Conservation (phyloP, 2,113 vertebrate species). For the Pseudorasbora parva region DNA sequence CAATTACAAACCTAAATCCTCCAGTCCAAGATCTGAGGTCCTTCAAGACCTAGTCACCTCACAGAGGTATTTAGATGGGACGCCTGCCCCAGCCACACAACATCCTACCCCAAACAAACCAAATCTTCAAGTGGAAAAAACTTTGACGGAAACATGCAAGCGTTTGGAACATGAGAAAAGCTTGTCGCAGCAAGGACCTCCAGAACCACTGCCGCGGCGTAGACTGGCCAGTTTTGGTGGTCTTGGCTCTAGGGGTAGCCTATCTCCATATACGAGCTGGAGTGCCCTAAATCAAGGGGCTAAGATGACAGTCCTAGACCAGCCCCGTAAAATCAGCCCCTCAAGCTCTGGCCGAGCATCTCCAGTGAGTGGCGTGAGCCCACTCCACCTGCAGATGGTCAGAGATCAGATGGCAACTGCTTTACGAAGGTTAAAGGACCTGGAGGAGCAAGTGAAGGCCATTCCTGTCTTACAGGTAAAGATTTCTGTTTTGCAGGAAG, state of each 20-base stretch:
- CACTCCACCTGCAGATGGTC: constrained; percentile 89
- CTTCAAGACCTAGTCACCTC: constrained; percentile 75
- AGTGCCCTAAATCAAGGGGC: constrained; percentile 75
- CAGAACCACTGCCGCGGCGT: constrained; percentile 79
- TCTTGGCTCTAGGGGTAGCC: constrained; percentile 84
- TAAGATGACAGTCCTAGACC: constrained; percentile 77
- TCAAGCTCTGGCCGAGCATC: constrained; percentile 88
- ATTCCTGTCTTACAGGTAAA: constrained; percentile 96
- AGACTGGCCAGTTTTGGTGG: constrained; percentile 93
- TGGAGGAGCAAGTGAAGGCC: constrained; percentile 94
- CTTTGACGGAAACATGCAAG: constrained; percentile 81
- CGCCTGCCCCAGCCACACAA: constrained; percentile 75
- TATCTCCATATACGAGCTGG: constrained; percentile 85
- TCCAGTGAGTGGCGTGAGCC: constrained; percentile 83
- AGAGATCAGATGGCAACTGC: constrained; percentile 97
- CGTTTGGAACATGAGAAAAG: constrained; percentile 83
- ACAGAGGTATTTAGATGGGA: constrained; percentile 74
- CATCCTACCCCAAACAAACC: constrained; percentile 77
- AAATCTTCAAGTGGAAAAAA: constrained; percentile 84
- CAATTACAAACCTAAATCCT: constrained; percentile 68
- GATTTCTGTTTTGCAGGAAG: constrained; percentile 93
- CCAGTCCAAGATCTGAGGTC: constrained; percentile 71
- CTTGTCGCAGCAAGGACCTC: constrained; percentile 58
- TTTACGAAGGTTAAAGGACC: constrained; percentile 90
- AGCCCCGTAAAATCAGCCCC: constrained; percentile 79